Evolutionary conservation across 1,140 invertebrate genomes (phyloP), one percentile per base, ranked within the genome.

Genomic region (Ooceraea biroi): DNA sequence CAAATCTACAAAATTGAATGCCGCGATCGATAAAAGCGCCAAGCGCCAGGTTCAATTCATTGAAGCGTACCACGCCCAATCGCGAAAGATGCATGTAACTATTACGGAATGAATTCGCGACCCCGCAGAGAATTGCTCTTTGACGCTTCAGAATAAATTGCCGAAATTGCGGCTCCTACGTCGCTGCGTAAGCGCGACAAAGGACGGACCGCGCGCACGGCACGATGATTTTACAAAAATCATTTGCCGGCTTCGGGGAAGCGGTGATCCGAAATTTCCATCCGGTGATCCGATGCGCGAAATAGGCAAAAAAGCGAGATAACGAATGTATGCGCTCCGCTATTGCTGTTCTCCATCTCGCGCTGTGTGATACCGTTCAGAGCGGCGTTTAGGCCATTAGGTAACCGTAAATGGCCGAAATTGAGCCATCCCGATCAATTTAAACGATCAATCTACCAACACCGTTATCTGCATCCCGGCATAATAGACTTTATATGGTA

Each of bases 211-310:
- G 50, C 65, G 50, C 50, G 10, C 30, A 58, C 48, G 50, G 76
- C 30, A 58, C 65, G n/a, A 71, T 71, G 76, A 80, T 80, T 80
- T 71, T 69, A 44, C 65, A 80, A 80, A 80, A 80, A 80, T 80
- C 65, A 80, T 80, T 71, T 48, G 50, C 50, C 17, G 48, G 41
- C 52, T 27, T 50, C 36, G n/a, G 50, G 22, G 36, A 36, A 7
- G 7, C 36, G 57, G 22, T 50, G 65, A 36, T 46, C n/a, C 57
- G 63, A 7, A 71, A 71, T 80, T 80, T 80, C 76, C 69, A 71
- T 58, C 41, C 65, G 36, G 65, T 80, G 76, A 71, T 68, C 63
- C 30, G 63, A 44, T 19, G 30, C 76, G 76, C 17, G 63, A 57
- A 80, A 80, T 46, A 78, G 65, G 12, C 50, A 46, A 22, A 71